Evolutionary conservation across 2,113 vertebrate species (phyloP).

Genomic region (Apistogramma diplotaenia): DNA sequence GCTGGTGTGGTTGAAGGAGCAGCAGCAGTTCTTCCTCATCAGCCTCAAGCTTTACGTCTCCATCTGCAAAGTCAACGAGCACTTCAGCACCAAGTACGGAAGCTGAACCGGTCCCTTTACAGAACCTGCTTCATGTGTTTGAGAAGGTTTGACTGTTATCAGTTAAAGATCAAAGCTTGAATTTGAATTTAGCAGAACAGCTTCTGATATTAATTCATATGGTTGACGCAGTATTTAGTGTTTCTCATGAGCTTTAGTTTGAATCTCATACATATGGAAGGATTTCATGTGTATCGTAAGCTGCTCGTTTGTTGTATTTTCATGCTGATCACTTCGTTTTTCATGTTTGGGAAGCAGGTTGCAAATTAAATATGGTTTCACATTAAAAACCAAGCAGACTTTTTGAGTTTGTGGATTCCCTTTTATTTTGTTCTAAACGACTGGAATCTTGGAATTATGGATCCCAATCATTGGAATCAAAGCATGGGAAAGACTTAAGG

Average conservation of each 20-base stretch:
- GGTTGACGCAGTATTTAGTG: background rate
- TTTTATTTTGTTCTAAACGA: background rate
- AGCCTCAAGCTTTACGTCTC: constrained; percentile 15
- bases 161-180: background rate
- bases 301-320: background rate
- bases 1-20: constrained; percentile 52
- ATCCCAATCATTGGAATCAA: background rate
- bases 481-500: background rate
- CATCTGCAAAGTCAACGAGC: constrained; percentile 18
- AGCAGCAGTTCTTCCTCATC: constrained; percentile 54
- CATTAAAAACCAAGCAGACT: background rate
- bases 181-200: background rate
- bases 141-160: background rate
- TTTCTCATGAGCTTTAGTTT: background rate
- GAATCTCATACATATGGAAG: background rate
- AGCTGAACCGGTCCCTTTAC: no score
- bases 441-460: background rate
- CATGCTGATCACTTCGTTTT: background rate
- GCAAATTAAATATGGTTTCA: background rate
- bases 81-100: constrained; percentile 31
- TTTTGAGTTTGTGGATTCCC: background rate
- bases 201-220: background rate
- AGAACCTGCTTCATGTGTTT: no score
- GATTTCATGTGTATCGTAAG: background rate
- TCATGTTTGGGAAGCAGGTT: background rate